Evolutionary conservation across 2,113 vertebrate species (phyloP).

Genomic region (Chelonoidis abingdonii): DNA sequence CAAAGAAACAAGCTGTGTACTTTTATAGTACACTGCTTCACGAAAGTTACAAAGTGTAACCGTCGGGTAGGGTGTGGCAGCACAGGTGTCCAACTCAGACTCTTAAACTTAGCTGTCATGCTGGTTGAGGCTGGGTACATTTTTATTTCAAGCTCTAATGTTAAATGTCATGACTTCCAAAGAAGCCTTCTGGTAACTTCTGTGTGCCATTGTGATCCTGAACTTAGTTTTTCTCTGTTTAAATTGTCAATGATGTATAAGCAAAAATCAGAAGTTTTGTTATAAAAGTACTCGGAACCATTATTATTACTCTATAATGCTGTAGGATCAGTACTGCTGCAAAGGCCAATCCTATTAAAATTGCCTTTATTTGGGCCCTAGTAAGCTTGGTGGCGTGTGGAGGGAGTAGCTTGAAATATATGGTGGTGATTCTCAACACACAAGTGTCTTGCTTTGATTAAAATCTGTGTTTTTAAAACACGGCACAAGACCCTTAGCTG

Average conservation of each 20-base stretch:
- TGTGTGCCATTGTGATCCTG: neutral
- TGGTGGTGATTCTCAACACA: neutral
- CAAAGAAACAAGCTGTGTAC: neutral
- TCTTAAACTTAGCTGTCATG: neutral
- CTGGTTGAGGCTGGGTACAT: neutral
- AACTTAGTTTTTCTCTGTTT: neutral
- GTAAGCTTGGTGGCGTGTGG: neutral
- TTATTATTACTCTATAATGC: neutral
- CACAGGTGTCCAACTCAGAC: neutral
- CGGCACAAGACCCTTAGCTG: neutral
- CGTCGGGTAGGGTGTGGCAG: neutral
- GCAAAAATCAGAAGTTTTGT: neutral
- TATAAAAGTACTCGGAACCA: neutral
- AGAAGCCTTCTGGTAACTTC: neutral
- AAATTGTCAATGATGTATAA: neutral
- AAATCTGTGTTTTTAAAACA: neutral
- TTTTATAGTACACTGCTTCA: neutral
- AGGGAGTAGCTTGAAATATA: neutral
- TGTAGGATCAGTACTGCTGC: neutral
- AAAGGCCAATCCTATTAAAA: neutral
- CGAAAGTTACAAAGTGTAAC: neutral
- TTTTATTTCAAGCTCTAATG: neutral
- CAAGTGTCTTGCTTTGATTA: neutral
- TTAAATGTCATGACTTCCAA: neutral
- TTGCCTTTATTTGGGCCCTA: neutral